Evolutionary conservation across 2,888 invertebrate genomes (phyloP), one percentile per base, ranked within the genome.

Genomic region (Drosophila rellima): DNA sequence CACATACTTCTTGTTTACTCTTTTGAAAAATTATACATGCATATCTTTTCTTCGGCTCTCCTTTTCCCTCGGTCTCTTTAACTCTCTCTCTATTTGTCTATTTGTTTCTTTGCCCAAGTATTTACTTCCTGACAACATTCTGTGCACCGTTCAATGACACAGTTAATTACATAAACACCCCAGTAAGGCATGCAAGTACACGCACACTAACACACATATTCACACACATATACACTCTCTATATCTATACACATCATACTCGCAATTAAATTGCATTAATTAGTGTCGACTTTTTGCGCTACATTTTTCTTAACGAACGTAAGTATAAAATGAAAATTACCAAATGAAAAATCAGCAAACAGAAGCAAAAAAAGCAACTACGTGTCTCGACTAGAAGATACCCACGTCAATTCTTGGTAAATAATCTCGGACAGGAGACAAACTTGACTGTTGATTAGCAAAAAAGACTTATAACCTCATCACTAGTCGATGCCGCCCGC

Each of bases 181-280:
- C 65, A 83, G 60, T 54, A 78, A 51, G 37, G 50, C 33, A 56
- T 39, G 31, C 51, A 37, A 31, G 40, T 39, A 50, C 55, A 37
- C 51, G 39, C 44, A 62, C 26, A 54, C 45, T 45, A 45, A 39
- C 35, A 40, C 42, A 61, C 17, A 55, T 40, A 63, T 8, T 33
- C 64, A 40, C 26, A 59, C 35, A 55, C 44, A 61, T 35, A 31
- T 17, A 42, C 48, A 39, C 54, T 20, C 23, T 20, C 11, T 20
- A 60, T 51, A 47, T n/a, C 47, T 61, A 61, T 6, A 39, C 70
- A 48, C 42, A 55, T 15, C 44, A 13, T 54, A 65, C 55, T 66
- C 29, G 67, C 66, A 88, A 83, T 85, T 89, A 85, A 89, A 83
- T 60, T 79, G 76, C 88, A 85, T 88, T 89, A 84, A 83, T 88